A percentile compares a stretch with the other conserved stretches of the same genome.
Evolutionary conservation across 2,797 vertebrate genomes (phyloP).

Genomic region (Paguma larvata): DNA sequence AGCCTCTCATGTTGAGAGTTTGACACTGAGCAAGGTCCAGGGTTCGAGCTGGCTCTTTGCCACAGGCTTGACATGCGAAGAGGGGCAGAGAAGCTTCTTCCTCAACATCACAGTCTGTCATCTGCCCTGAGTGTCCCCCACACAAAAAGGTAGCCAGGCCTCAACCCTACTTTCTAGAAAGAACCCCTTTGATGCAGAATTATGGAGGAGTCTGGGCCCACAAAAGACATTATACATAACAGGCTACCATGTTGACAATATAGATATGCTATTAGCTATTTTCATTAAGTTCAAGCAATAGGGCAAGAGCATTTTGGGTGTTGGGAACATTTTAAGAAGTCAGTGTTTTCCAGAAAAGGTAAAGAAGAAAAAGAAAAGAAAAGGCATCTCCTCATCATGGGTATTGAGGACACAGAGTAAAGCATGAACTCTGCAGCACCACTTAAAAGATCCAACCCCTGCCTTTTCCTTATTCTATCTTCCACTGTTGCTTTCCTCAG

Average conservation of each 20-base stretch:
- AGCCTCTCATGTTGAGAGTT: constrained; percentile 56
- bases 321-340: constrained; percentile 6
- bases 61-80: neutral
- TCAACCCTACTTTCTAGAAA: neutral
- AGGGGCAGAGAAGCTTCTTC: constrained; percentile 55
- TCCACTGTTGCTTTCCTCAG: neutral
- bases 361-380: neutral
- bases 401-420: neutral
- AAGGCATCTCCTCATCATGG: neutral
- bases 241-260: neutral
- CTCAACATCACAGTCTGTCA: neutral
- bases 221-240: neutral
- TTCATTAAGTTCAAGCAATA: neutral
- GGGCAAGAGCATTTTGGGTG: neutral
- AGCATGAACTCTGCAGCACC: neutral
- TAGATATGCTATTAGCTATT: neutral
- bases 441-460: neutral
- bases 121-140: neutral
- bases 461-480: neutral
- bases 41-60: constrained; percentile 55
- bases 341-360: neutral
- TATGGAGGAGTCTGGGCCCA: neutral
- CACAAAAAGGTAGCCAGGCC: constrained; percentile 22
- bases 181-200: neutral
- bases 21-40: constrained; percentile 33